Conservation (phyloP, 2,797 vertebrate species). For the Hozukius guyotensis region DNA sequence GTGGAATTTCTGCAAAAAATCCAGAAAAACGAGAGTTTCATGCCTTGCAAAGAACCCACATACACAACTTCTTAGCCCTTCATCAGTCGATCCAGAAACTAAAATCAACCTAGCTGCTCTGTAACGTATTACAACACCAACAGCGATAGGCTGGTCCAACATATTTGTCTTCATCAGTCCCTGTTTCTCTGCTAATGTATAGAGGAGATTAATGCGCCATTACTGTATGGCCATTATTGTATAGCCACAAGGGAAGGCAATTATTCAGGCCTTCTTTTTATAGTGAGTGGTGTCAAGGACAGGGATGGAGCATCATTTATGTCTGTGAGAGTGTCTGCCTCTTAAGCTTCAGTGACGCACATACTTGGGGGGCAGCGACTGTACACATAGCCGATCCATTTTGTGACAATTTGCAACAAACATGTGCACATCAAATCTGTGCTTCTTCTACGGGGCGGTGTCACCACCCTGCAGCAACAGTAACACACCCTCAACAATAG, state of each 20-base stretch:
- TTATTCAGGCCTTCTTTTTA: slow-evolving; percentile 74
- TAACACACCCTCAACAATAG: background rate
- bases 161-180: slow-evolving; percentile 27
- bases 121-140: slow-evolving; percentile 2
- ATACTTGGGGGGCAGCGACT: slow-evolving; percentile 17
- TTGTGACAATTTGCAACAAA: slow-evolving; percentile 12
- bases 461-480: background rate
- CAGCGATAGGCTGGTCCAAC: background rate
- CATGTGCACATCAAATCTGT: background rate
- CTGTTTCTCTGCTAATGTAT: slow-evolving; percentile 34
- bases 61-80: background rate
- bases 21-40: background rate
- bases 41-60: background rate
- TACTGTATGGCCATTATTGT: slow-evolving; percentile 55
- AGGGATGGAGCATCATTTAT: slow-evolving; percentile 58
- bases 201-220: slow-evolving; percentile 55
- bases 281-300: slow-evolving; percentile 73
- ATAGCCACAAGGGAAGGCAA: slow-evolving; percentile 64
- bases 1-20: background rate
- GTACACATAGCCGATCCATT: slow-evolving; percentile 9
- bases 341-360: slow-evolving; percentile 48
- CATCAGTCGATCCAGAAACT: background rate
- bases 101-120: background rate
- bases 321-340: slow-evolving; percentile 44
- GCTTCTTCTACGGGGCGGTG: background rate